Conservation (phyloP, 1,140 invertebrate species). For the Lepidurus apus region DNA sequence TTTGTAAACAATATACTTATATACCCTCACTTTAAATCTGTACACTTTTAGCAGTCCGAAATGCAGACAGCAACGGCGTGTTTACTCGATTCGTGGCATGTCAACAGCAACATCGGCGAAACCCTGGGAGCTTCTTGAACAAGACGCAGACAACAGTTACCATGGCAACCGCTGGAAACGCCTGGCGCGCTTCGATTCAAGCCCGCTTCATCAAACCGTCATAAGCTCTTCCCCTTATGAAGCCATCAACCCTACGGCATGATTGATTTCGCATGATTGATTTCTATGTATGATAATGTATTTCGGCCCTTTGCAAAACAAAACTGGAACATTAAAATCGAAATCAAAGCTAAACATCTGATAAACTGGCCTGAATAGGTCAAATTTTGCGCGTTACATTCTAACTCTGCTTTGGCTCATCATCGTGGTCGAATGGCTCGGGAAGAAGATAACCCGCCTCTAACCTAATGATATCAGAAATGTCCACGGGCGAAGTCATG, state of each 20-base stretch:
- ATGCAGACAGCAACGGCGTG: not conserved
- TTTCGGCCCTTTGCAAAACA: not conserved
- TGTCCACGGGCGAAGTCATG: conserved; percentile 4
- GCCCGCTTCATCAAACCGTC: too few species aligned
- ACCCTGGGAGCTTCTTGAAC: not conserved
- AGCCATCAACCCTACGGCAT: too few species aligned
- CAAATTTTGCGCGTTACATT: not conserved
- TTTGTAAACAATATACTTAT: not conserved
- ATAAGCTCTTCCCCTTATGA: too few species aligned
- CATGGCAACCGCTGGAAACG: not conserved
- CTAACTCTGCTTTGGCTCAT: not conserved
- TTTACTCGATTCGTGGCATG: conserved; percentile 13
- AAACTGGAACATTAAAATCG: not conserved
- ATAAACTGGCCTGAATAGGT: not conserved
- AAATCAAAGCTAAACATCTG: not conserved
- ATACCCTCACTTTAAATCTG: not conserved
- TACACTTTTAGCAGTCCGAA: not conserved
- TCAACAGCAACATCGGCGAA: not conserved
- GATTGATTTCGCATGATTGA: too few species aligned
- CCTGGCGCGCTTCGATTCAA: not conserved
- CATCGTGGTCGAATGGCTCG: not conserved
- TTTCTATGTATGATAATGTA: too few species aligned
- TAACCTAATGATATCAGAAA: not conserved
- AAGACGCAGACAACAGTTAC: not conserved
- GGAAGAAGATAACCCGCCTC: not conserved